Base-by-base conservation (phyloP, 2,113 vertebrate species). In the Hipposideros armiger region DNA sequence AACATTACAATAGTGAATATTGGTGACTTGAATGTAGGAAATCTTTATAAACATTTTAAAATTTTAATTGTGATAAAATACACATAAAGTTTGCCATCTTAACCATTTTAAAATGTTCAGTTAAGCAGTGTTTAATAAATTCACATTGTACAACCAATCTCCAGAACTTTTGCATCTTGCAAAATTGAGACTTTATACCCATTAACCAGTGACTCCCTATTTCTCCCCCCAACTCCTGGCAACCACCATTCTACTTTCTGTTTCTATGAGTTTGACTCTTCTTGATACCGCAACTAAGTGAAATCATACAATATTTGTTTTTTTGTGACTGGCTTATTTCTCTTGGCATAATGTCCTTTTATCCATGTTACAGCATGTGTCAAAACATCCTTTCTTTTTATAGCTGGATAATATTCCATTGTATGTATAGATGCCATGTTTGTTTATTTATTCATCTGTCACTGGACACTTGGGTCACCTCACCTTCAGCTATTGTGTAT, bases 1-100 rank as follows among this genome's bases (percentile, higher is more conserved):
- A 66, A 17, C 82, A 74, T 74, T 76, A 14, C 3, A 66, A 5
- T 94, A 72, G 60, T 54, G 9, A 94, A 60, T 87, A 60, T 80
- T 70, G 45, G 22, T 88, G 72, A 81, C 45, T 81, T 96, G 47
- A 91, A 76, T 91, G 19, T 82, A 91, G 86, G 58, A 40, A 78
- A 87, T 56, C 70, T 86, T 94, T 52, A 13, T 36, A 76, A 87
- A 69, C 1, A 0, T 36, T 85, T 58, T 69, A 32, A 40, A 69
- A 17, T 42, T 70, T 56, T 66, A 93, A 72, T 70, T 96, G 30
- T 87, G 28, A 36, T 96, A 83, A 90, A 77, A 40, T 73, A 36
- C 5, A 80, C 32, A 24, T 62, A 20, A n/a, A 93, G 19, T 62
- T 78, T 88, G 30, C 26, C 72, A 74, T 82, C 54, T 66, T 91